Percentiles rank a stretch among this genome's conserved stretches.
These are phyloP conservation scores for Junco hyemalis DNA, from an alignment of 2,113 vertebrate species.

Conservation along the genomic window DNA sequence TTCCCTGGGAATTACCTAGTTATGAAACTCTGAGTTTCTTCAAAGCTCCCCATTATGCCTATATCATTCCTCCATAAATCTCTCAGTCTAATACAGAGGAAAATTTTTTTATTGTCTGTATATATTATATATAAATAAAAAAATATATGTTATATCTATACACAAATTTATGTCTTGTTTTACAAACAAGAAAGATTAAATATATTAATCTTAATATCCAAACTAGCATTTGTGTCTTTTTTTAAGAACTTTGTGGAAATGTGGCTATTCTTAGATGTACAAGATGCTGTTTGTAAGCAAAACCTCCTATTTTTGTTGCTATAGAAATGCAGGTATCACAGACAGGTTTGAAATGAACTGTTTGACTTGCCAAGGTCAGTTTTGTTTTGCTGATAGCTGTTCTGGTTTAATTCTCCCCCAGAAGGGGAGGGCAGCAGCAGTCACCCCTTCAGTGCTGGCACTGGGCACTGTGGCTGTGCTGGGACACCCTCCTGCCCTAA, in stretches of 20 bases:
- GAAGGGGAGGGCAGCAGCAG: not conserved
- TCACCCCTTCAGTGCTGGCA: not conserved
- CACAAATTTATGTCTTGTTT: slow-evolving; percentile 71
- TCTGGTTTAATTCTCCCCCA: not conserved
- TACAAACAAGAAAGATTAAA: slow-evolving; percentile 73
- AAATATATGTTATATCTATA: slow-evolving; percentile 63
- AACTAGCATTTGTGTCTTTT: slow-evolving; percentile 21
- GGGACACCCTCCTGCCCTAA: not conserved
- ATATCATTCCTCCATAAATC: slow-evolving; percentile 18
- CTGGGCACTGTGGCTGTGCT: not conserved
- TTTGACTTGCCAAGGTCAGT: not conserved
- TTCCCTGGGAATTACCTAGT: not conserved
- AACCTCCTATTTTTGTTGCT: not conserved
- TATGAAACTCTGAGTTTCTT: slow-evolving; percentile 9
- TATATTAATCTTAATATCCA: slow-evolving; percentile 67
- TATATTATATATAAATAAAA: slow-evolving; percentile 63
- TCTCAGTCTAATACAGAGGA: slow-evolving; percentile 42
- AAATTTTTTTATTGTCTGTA: slow-evolving; percentile 65
- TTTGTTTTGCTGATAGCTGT: not conserved
- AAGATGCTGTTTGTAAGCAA: not conserved
- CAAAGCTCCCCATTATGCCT: slow-evolving; percentile 4
- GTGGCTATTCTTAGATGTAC: not conserved
- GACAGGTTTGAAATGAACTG: not conserved
- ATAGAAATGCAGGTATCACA: not conserved
- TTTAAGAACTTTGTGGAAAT: not conserved